Conservation (phyloP, 2,888 invertebrate genomes). For the Hermodice carunculata region DNA sequence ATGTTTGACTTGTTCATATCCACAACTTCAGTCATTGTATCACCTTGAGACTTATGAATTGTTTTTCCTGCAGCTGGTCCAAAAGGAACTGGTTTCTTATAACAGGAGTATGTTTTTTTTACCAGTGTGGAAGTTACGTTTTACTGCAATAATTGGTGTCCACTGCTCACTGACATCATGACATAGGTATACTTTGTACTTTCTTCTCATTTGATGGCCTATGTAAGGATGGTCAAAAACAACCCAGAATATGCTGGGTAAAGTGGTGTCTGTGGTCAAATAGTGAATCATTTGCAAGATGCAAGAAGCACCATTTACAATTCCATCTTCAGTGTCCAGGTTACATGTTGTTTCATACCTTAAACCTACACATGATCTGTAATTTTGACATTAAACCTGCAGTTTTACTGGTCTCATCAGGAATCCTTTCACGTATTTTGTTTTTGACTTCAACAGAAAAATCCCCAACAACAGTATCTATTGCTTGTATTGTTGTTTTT, state of each 20-base stretch:
- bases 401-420: too few species aligned
- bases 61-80: constrained; percentile 5
- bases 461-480: too few species aligned
- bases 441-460: too few species aligned
- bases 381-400: too few species aligned
- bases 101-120: background rate
- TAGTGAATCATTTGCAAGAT: background rate
- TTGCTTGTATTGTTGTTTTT: too few species aligned
- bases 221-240: background rate
- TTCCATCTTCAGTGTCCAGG: background rate
- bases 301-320: background rate
- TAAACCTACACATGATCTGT: too few species aligned
- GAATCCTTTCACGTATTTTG: too few species aligned
- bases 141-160: background rate
- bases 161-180: background rate
- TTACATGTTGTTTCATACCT: background rate
- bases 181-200: background rate
- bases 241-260: background rate
- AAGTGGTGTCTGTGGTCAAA: background rate
- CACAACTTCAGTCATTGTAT: background rate
- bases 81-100: background rate
- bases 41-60: constrained; percentile 4
- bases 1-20: background rate
- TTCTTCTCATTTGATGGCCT: background rate
- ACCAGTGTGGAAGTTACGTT: background rate